Evolutionary conservation across 2,113 vertebrate genomes (phyloP).

Genomic region (Myrmecophaga tridactyla): DNA sequence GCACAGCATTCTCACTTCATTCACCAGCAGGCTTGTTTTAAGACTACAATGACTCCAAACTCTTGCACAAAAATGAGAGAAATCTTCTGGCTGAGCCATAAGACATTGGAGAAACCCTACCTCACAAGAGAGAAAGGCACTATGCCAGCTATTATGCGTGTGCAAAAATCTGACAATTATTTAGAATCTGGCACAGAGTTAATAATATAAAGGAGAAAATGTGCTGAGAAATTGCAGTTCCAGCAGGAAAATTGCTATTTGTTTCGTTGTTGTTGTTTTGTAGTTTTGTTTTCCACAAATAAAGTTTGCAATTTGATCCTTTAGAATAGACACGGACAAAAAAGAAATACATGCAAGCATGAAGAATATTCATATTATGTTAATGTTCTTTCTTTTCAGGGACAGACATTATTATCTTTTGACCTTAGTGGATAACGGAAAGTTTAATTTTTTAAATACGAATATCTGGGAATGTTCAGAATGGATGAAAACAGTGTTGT

Average conservation of each 20-base stretch:
- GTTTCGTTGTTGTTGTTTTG: background rate
- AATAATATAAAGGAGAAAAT: conserved; percentile 24
- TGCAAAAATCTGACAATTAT: conserved; percentile 62
- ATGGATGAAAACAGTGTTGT: conserved; percentile 27
- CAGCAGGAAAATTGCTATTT: conserved; percentile 14
- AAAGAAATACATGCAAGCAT: background rate
- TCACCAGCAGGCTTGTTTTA: background rate
- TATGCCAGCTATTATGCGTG: background rate
- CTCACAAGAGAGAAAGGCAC: conserved; percentile 31
- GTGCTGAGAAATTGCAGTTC: conserved; percentile 47
- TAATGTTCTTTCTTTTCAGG: background rate
- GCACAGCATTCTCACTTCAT: background rate
- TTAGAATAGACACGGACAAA: background rate
- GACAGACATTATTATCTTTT: conserved; percentile 49
- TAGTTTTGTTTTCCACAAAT: conserved; percentile 5
- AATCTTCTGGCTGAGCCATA: conserved; percentile 62
- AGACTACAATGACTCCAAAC: conserved; percentile 23
- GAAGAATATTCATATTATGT: background rate
- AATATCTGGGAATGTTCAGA: conserved; percentile 55
- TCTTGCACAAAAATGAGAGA: conserved; percentile 43
- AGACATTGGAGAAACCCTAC: conserved; percentile 43
- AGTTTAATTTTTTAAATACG: conserved; percentile 61
- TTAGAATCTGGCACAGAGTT: conserved; percentile 24
- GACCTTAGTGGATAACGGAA: conserved; percentile 37
- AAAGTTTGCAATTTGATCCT: background rate